A percentile compares a stretch with the other conserved stretches of the same genome.
Conservation (phyloP, 2,888 invertebrate genomes). For the Acleris emargana region DNA sequence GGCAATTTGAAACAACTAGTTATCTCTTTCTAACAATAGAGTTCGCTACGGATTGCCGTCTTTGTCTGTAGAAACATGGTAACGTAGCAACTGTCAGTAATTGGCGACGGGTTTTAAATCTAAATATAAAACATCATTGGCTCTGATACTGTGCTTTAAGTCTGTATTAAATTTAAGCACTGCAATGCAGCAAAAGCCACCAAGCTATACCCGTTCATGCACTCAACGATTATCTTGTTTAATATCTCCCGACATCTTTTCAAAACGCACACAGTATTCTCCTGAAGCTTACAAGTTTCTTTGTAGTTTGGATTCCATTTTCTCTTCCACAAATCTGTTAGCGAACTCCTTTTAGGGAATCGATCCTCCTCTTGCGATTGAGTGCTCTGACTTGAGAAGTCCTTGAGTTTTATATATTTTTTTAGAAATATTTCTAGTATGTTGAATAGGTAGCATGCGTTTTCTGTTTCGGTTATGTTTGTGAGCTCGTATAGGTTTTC, state of each 20-base stretch:
- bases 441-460: slow-evolving; percentile 62
- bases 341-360: slow-evolving; percentile 55
- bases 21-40: too few species aligned
- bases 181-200: slow-evolving; percentile 66
- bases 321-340: slow-evolving; percentile 68
- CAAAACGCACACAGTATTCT: slow-evolving; percentile 49
- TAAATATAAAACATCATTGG: too few species aligned
- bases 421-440: slow-evolving; percentile 60
- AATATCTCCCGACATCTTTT: slow-evolving; percentile 57
- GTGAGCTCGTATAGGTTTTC: slow-evolving; percentile 53
- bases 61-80: too few species aligned
- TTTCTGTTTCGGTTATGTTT: slow-evolving; percentile 56
- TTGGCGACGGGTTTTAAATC: too few species aligned
- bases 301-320: slow-evolving; percentile 64
- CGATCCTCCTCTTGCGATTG: slow-evolving; percentile 54
- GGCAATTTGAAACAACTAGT: too few species aligned
- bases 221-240: slow-evolving; percentile 64
- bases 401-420: slow-evolving; percentile 48
- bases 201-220: slow-evolving; percentile 66
- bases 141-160: neutral
- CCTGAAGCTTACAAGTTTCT: slow-evolving; percentile 36
- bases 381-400: slow-evolving; percentile 42
- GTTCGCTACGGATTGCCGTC: too few species aligned
- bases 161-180: slow-evolving; percentile 70
- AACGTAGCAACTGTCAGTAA: too few species aligned